phyloP scores from a whole-genome alignment of 2,113 vertebrate species.

The Aleadryas rufinucha region DNA sequence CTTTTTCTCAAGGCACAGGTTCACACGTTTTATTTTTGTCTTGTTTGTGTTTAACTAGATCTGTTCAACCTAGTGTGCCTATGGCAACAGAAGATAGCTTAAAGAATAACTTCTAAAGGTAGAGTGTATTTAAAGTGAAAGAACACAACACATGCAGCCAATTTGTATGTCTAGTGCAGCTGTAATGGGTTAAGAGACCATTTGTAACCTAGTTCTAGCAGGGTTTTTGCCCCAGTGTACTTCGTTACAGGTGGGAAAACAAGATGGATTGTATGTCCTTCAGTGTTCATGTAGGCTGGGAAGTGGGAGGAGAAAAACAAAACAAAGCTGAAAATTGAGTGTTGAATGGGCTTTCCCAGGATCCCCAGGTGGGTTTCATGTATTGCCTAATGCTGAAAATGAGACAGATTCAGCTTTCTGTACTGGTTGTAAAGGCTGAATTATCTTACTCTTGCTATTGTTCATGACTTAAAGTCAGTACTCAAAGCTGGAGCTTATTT shows the following conservation, averaged over 20 bases:
- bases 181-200: slow-evolving; percentile 45
- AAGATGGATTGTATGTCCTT: slow-evolving; percentile 76
- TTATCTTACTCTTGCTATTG: slow-evolving; percentile 75
- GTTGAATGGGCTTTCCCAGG: slow-evolving; percentile 77
- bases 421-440: slow-evolving; percentile 58
- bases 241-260: slow-evolving; percentile 78
- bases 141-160: background rate
- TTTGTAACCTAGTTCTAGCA: slow-evolving; percentile 67
- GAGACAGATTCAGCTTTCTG: slow-evolving; percentile 72
- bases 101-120: slow-evolving; percentile 46
- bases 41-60: slow-evolving; percentile 45
- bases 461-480: slow-evolving; percentile 52
- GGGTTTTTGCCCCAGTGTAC: slow-evolving; percentile 73
- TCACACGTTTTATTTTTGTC: slow-evolving; percentile 39
- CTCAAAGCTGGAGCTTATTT: slow-evolving; percentile 69
- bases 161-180: background rate
- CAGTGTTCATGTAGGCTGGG: slow-evolving; percentile 62
- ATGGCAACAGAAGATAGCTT: slow-evolving; percentile 22
- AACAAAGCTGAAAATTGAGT: slow-evolving; percentile 61
- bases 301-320: slow-evolving; percentile 74
- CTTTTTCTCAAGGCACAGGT: slow-evolving; percentile 12
- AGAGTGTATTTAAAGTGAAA: background rate
- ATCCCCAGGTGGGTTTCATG: slow-evolving; percentile 86
- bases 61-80: slow-evolving; percentile 26
- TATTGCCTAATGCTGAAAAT: slow-evolving; percentile 77